These are phyloP conservation scores for Ligdia adustata DNA, from an alignment of 2,888 invertebrate genomes.

Conservation along the genomic window DNA sequence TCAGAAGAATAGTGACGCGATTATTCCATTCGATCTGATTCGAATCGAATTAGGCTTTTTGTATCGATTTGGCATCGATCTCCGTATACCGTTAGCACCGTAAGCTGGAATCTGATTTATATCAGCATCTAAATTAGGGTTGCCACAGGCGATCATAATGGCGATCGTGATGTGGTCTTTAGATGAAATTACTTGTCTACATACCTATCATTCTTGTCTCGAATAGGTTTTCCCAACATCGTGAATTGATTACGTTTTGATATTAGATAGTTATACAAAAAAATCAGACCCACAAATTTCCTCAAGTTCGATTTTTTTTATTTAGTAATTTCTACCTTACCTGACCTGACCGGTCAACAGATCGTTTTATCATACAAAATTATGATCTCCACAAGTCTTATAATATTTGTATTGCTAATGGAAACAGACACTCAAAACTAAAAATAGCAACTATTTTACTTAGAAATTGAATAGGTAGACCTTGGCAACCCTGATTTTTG, in stretches of 20 bases:
- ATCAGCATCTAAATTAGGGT: slow-evolving; percentile 58
- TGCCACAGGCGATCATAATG: slow-evolving; percentile 32
- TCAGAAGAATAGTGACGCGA: slow-evolving; percentile 54
- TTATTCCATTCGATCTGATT: slow-evolving; percentile 69
- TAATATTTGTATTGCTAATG: no score
- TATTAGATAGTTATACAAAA: no score
- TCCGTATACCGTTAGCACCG: slow-evolving; percentile 77
- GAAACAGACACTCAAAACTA: no score
- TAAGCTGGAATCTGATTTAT: slow-evolving; percentile 68
- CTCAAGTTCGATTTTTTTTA: no score
- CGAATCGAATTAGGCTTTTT: slow-evolving; percentile 65
- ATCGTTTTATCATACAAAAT: no score
- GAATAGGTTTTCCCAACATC: background rate
- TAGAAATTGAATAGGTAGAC: no score
- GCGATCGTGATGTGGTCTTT: slow-evolving; percentile 15
- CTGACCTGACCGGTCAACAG: no score
- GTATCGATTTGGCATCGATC: slow-evolving; percentile 66
- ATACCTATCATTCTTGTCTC: background rate
- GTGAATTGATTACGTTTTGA: background rate
- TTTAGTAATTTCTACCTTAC: no score
- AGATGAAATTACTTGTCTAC: slow-evolving; percentile 4
- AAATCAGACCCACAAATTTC: no score
- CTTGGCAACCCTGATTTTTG: no score
- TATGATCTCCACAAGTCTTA: no score
- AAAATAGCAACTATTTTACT: no score